A percentile compares a stretch with the other conserved stretches of the same genome.
Conservation (phyloP, 2,113 vertebrate species). For the Irena cyanogastra region DNA sequence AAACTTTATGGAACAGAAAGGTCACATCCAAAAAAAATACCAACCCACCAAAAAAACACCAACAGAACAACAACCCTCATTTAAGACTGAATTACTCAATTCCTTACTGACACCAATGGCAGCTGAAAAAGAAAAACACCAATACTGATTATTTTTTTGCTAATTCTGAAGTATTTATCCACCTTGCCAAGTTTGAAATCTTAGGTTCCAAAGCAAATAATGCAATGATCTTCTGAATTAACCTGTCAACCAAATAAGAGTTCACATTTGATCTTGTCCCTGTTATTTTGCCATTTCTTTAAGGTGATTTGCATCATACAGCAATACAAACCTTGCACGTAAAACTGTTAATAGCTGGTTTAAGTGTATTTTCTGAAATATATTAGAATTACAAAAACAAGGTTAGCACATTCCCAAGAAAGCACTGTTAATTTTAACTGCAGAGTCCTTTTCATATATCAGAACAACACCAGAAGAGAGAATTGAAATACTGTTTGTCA, state of each 20-base stretch:
- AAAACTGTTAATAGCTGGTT: slow-evolving; percentile 42
- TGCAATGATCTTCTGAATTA: not conserved
- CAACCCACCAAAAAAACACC: not conserved
- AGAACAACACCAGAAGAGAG: not conserved
- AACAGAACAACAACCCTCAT: not conserved
- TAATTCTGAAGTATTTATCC: not conserved
- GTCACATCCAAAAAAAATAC: not conserved
- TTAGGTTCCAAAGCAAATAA: not conserved
- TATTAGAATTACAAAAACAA: slow-evolving; percentile 69
- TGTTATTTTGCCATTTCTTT: not conserved
- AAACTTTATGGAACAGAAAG: not conserved
- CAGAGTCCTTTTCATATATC: not conserved
- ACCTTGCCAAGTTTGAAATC: not conserved
- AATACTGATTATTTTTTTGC: not conserved
- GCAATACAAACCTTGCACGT: slow-evolving; percentile 45
- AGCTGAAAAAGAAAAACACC: slow-evolving; percentile 44
- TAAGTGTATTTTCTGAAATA: slow-evolving; percentile 57
- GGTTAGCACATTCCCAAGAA: slow-evolving; percentile 84
- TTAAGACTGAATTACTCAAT: not conserved
- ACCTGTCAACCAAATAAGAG: not conserved
- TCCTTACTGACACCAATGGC: slow-evolving; percentile 32
- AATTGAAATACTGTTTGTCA: not conserved
- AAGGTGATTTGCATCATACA: not conserved
- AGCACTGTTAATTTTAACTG: slow-evolving; percentile 17
- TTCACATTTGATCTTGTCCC: not conserved